phyloP scores from a whole-genome alignment of 2,113 vertebrate species.

The Chaetodon trifascialis region DNA sequence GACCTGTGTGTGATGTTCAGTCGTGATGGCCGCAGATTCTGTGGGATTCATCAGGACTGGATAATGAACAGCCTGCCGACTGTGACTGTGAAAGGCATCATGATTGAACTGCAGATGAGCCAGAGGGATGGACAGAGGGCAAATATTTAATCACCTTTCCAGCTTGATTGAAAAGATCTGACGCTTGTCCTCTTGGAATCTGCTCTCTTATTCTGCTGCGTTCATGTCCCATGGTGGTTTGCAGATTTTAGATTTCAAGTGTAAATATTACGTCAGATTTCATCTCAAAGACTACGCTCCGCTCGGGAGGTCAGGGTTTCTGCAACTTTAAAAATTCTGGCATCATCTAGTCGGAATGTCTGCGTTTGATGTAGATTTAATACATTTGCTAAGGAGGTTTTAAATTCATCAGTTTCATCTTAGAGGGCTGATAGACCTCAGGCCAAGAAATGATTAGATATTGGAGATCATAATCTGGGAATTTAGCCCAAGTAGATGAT shows the following conservation, averaged over 20 bases:
- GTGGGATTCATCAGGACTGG: conserved; percentile 21
- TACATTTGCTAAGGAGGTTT: background rate
- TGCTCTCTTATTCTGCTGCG: background rate
- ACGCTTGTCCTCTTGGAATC: background rate
- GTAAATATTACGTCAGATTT: background rate
- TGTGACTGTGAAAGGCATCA: background rate
- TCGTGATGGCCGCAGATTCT: background rate
- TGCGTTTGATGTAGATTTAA: background rate
- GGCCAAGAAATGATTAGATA: background rate
- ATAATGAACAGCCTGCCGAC: conserved; percentile 9
- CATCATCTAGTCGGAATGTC: background rate
- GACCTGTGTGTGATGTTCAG: conserved; percentile 19
- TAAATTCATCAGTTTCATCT: too few species aligned
- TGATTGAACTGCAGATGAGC: background rate
- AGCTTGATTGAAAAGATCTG: background rate
- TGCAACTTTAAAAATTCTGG: background rate
- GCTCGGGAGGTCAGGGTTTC: background rate
- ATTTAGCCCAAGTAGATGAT: background rate
- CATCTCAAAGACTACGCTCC: background rate
- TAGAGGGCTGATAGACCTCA: background rate
- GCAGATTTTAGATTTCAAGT: background rate
- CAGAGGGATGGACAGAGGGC: background rate
- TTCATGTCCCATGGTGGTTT: background rate
- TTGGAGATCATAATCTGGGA: background rate
- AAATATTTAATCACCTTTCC: background rate